Evolutionary conservation across 2,888 invertebrate species (phyloP).

Genomic region (Zelleria hepariella): DNA sequence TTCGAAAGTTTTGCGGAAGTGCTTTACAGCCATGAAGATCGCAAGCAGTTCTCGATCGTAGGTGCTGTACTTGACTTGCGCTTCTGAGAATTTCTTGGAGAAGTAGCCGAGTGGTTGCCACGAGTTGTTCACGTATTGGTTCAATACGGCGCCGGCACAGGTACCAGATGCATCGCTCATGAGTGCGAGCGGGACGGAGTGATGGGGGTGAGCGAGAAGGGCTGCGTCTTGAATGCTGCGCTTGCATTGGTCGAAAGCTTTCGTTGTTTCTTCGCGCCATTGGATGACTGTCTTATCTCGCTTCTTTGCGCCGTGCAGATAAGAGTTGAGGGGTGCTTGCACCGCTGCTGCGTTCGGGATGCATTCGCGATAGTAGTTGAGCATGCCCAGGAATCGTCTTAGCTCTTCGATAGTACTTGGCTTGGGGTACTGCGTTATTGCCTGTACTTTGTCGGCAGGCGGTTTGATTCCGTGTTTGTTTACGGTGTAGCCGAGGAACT

Average conservation of each 20-base stretch:
- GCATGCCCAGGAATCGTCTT: slow-evolving; percentile 13
- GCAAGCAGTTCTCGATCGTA: slow-evolving; percentile 8
- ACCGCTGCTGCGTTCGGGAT: slow-evolving; percentile 6
- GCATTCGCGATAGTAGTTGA: slow-evolving; percentile 8
- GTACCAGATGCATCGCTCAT: neutral
- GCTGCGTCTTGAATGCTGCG: neutral
- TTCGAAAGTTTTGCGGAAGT: no score
- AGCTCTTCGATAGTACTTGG: slow-evolving; percentile 5
- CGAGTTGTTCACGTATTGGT: neutral
- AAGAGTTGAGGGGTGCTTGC: neutral
- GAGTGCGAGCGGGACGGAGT: neutral
- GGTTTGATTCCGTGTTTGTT: slow-evolving; percentile 5
- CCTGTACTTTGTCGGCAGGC: neutral
- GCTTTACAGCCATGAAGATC: slow-evolving; percentile 1
- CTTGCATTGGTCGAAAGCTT: slow-evolving; percentile 2
- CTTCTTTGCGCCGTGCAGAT: slow-evolving; percentile 5
- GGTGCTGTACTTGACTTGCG: slow-evolving; percentile 3
- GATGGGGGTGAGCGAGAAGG: neutral
- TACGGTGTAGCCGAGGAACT: slow-evolving; percentile 6
- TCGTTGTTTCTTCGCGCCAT: neutral
- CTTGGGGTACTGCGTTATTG: slow-evolving; percentile 4
- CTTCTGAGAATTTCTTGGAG: slow-evolving; percentile 6
- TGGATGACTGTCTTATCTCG: neutral
- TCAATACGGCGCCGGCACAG: slow-evolving; percentile 1
- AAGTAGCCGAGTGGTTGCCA: slow-evolving; percentile 6